A percentile compares a stretch with the other conserved stretches of the same genome.
phyloP scores from a whole-genome alignment of 2,888 invertebrate species.

The Pseudanteris insignis region DNA sequence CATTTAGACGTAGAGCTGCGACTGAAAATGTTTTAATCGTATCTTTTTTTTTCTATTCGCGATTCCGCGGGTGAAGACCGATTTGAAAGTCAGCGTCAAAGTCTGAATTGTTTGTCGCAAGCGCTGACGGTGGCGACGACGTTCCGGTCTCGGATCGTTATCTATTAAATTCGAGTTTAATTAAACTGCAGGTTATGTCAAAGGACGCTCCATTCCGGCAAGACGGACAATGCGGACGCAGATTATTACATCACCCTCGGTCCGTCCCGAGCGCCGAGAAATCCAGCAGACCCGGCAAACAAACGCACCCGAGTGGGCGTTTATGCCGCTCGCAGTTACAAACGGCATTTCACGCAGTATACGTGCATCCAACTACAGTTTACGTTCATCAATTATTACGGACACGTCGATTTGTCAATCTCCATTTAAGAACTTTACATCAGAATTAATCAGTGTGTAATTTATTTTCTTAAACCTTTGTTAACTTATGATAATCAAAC shows the following conservation, averaged over 20 bases:
- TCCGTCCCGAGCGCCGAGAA: conserved; percentile 44
- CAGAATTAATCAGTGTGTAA: too few relatives aligned
- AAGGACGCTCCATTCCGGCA: conserved; percentile 61
- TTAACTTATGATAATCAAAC: too few relatives aligned
- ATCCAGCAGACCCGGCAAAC: conserved; percentile 25
- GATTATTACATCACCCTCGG: conserved; percentile 65
- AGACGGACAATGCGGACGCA: conserved; percentile 66
- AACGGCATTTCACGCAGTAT: conserved; percentile 24
- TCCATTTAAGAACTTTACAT: too few relatives aligned
- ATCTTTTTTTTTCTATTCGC: conserved; percentile 2
- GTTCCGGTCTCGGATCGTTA: conserved; percentile 36
- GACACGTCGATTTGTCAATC: too few relatives aligned
- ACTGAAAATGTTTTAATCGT: conserved; percentile 17
- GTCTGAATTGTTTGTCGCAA: neutral
- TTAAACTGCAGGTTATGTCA: conserved; percentile 65
- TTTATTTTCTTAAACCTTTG: too few relatives aligned
- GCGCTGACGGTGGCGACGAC: conserved; percentile 5
- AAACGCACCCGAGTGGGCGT: conserved; percentile 15
- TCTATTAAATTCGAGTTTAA: conserved; percentile 63
- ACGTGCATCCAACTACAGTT: conserved; percentile 9
- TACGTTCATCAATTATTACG: too few relatives aligned
- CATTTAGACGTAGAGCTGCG: conserved; percentile 33
- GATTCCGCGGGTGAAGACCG: neutral
- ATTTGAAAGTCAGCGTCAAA: neutral
- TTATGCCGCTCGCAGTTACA: conserved; percentile 15